Percentiles rank a stretch among this genome's conserved stretches.
phyloP scores from a whole-genome alignment of 2,888 invertebrate genomes.

The Ferdinandea cuprea region DNA sequence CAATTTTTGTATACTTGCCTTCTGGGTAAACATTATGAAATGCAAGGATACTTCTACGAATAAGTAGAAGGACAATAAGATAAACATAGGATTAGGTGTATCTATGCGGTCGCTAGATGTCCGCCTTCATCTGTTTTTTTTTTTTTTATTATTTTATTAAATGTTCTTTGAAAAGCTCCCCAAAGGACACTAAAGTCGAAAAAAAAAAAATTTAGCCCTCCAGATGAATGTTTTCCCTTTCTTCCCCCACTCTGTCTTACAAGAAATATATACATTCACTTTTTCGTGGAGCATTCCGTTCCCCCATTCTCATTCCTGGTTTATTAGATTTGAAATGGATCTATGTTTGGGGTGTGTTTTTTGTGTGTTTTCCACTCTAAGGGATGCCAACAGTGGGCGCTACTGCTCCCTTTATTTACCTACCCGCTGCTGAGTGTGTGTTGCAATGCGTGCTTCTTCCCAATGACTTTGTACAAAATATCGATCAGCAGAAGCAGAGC shows the following conservation, averaged over 20 bases:
- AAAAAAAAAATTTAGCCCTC: constrained; percentile 37
- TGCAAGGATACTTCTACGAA: constrained; percentile 56
- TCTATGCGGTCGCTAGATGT: constrained; percentile 58
- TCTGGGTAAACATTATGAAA: constrained; percentile 59
- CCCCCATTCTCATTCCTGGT: constrained; percentile 40
- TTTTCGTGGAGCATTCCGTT: constrained; percentile 49
- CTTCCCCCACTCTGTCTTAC: constrained; percentile 17
- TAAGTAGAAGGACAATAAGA: constrained; percentile 25
- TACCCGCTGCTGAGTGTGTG: constrained; percentile 31
- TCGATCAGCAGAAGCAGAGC: constrained; percentile 33
- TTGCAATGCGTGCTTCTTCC: constrained; percentile 62
- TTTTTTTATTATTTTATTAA: constrained; percentile 43
- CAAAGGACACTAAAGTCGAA: constrained; percentile 63
- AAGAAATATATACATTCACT: constrained; percentile 34
- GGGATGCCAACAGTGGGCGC: constrained; percentile 30
- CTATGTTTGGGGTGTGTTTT: constrained; percentile 70
- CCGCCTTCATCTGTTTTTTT: constrained; percentile 52
- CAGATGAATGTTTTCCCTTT: constrained; percentile 56
- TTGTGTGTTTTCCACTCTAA: constrained; percentile 40
- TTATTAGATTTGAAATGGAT: constrained; percentile 75
- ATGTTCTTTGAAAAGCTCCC: constrained; percentile 70
- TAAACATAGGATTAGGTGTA: constrained; percentile 62
- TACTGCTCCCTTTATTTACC: constrained; percentile 62
- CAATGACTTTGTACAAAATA: constrained; percentile 58
- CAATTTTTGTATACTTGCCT: constrained; percentile 47